Evolutionary conservation across 1,140 invertebrate genomes (phyloP).

Genomic region (Drosophila auraria): DNA sequence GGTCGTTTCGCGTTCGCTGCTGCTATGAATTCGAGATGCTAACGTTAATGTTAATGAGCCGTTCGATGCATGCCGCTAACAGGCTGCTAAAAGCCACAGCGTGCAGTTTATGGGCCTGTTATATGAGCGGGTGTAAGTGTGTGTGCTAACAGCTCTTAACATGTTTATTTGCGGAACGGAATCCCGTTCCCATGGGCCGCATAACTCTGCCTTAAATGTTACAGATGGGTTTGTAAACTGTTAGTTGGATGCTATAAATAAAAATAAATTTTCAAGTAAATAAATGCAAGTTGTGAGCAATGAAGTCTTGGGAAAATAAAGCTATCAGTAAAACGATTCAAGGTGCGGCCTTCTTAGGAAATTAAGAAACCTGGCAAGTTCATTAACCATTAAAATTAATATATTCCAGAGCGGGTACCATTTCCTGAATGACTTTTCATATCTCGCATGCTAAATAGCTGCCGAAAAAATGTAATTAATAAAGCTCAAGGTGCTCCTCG

Average conservation of each 20-base stretch:
- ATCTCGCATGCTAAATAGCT: conserved; percentile 46
- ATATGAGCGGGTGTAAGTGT: not conserved
- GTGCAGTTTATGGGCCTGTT: conserved; percentile 61
- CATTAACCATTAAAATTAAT: conserved; percentile 41
- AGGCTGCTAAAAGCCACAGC: conserved; percentile 66
- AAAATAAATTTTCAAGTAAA: not conserved
- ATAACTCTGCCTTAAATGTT: not conserved
- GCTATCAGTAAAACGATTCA: not conserved
- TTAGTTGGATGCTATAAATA: not conserved
- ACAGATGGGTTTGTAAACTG: not conserved
- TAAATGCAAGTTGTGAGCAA: not conserved
- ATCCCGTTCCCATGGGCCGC: conserved; percentile 3
- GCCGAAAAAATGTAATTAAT: conserved; percentile 44
- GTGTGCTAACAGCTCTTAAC: conserved; percentile 20
- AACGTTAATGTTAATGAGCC: conserved; percentile 75
- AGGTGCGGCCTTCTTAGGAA: conserved; percentile 1
- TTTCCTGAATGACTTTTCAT: conserved; percentile 56
- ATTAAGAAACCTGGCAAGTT: conserved; percentile 6
- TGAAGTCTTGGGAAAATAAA: not conserved
- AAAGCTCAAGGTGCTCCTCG: conserved; percentile 32
- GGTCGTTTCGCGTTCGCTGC: conserved; percentile 65
- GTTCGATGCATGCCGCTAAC: conserved; percentile 62
- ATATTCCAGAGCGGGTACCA: conserved; percentile 15
- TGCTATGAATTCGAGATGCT: conserved; percentile 61
- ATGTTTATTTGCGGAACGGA: conserved; percentile 38